Conservation (phyloP, 2,113 vertebrate genomes). For the Syngnathus floridae region DNA sequence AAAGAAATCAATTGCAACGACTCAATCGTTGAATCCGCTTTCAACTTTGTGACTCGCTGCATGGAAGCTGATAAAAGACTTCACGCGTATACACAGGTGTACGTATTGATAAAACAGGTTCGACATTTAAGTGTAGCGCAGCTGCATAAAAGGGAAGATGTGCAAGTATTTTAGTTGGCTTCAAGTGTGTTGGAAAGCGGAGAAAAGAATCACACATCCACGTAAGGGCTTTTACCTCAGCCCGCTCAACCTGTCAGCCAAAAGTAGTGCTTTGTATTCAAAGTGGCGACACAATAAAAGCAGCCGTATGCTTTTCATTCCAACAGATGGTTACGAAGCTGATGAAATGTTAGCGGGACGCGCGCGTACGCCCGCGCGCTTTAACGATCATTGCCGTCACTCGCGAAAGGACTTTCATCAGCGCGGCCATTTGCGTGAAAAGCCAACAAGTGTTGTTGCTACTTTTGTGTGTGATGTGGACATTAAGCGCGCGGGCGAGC, state of each 20-base stretch:
- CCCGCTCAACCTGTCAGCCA: not conserved
- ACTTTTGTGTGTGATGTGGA: not conserved
- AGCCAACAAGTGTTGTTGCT: not conserved
- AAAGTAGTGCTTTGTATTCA: not conserved
- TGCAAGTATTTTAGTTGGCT: not conserved
- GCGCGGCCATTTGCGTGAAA: not conserved
- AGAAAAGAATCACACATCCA: not conserved
- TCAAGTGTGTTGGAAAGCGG: not conserved
- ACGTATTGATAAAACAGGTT: not conserved
- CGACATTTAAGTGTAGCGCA: not conserved
- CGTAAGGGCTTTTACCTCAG: not conserved
- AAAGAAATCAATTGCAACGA: too few species aligned
- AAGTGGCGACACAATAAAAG: not conserved
- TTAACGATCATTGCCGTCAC: not conserved
- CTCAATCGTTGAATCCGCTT: too few species aligned
- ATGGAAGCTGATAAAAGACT: not conserved
- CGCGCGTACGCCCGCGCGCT: too few species aligned
- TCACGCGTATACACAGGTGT: not conserved
- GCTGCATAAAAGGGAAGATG: not conserved
- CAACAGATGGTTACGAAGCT: not conserved
- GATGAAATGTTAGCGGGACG: not conserved
- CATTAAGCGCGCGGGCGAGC: not conserved
- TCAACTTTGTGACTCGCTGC: not conserved
- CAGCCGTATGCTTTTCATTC: not conserved
- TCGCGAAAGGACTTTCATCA: constrained; percentile 1